Base-by-base conservation (phyloP, 2,113 vertebrate genomes). In the Cercopithecus mona region DNA sequence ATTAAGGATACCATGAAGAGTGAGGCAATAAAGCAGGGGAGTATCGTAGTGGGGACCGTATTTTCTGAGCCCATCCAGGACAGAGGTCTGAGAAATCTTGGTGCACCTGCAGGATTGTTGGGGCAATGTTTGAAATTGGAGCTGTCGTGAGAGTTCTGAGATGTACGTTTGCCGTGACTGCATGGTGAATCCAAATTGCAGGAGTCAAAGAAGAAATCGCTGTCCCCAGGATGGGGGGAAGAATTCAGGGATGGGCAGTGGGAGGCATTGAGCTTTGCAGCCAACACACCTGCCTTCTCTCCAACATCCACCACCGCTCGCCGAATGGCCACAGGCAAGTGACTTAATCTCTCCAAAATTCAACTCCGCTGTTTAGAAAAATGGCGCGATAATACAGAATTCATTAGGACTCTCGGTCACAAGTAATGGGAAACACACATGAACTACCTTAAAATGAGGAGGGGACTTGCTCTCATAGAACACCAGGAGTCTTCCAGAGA, bases 21-120 rank as follows among this genome's bases (percentile, higher is more conserved):
- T 2, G 9, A 4, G 35, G 35, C 32, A 2, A 3, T 45, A 5
- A 55, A 1, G 0, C 5, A 0, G 59, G 61, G 45, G 27, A 2
- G n/a, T 2, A 7, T 27, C 2, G 83, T 38, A 30, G 81, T 11
- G 43, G 93, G 3, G n/a, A 66, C 90, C 6, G 0, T 55, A 59
- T 72, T 72, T 92, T 86, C 94, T 43, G 13, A 78, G 38, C 50
- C 61, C 30, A 2, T 38, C 70, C 79, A 10, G 82, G 57, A 40
- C 35, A 70, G 68, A 95, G 64, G 73, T 27, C 87, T 91, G 30
- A 90, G 96, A 88, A 80, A 85, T 70, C 45, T 90, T 18, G 80
- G 79, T 32, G 86, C 90, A 14, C 40, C 25, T 20, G 23, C 9
- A 10, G 57, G 88, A 79, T 38, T 5, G 40, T 73, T 0, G 11